phyloP scores from a whole-genome alignment of 2,888 invertebrate genomes.

The Ceraclea dissimilis region DNA sequence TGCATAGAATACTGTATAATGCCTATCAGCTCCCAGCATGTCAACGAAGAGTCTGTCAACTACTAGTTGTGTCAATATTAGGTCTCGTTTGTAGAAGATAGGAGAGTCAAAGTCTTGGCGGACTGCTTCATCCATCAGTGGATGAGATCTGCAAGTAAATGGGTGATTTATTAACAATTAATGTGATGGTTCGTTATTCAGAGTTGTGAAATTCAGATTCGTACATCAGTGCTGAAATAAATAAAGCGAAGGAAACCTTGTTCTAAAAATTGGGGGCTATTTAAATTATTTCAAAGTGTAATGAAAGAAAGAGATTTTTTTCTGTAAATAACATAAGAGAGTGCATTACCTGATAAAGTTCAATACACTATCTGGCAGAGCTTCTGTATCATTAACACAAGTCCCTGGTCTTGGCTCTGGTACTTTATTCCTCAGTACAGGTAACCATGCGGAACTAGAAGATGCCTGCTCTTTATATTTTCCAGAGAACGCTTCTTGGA shows the following conservation, averaged over 20 bases:
- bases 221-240: no score
- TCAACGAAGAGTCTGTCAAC: conserved; percentile 53
- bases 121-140: conserved; percentile 65
- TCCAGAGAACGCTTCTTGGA: conserved; percentile 59
- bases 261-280: no score
- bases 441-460: conserved; percentile 60
- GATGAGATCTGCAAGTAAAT: conserved; percentile 47
- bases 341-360: conserved; percentile 57
- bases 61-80: conserved; percentile 53
- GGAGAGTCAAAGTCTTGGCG: conserved; percentile 55
- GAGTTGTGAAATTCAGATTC: no score
- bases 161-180: background rate
- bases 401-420: conserved; percentile 59
- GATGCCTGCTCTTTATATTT: conserved; percentile 64
- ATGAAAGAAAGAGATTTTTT: no score
- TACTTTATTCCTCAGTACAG: conserved; percentile 54
- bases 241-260: no score
- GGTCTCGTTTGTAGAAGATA: conserved; percentile 54
- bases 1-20: conserved; percentile 53
- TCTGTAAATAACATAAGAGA: no score
- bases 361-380: conserved; percentile 55
- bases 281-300: no score
- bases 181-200: no score
- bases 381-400: conserved; percentile 58
- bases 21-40: conserved; percentile 46